These are phyloP conservation scores for Phenganax marumi DNA, from an alignment of 92 coral and sea anemone genomes.

Conservation along the genomic window DNA sequence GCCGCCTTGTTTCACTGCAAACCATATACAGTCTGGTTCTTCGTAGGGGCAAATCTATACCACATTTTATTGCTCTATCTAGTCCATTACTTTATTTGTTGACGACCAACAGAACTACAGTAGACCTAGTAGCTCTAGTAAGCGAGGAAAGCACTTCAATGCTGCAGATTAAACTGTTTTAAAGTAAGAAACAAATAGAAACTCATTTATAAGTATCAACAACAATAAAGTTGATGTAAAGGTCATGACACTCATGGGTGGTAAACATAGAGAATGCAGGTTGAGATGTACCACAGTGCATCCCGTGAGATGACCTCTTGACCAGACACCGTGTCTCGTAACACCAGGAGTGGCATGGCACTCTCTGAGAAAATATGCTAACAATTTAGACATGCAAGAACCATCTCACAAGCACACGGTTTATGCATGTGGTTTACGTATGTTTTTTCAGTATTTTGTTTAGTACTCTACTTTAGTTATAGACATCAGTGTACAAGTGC, in stretches of 20 bases:
- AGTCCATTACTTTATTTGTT: no score
- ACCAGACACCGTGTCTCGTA: conserved; percentile 47
- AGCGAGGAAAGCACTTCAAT: not conserved
- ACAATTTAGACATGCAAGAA: not conserved
- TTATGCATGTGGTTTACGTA: not conserved
- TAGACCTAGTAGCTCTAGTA: no score
- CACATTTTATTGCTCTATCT: no score
- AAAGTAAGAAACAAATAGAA: not conserved
- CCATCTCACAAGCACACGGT: not conserved
- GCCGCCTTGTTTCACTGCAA: no score
- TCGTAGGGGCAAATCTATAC: no score
- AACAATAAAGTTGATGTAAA: not conserved
- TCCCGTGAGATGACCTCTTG: conserved; percentile 15
- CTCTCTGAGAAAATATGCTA: conserved; percentile 6
- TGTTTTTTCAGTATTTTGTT: not conserved
- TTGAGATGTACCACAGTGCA: not conserved
- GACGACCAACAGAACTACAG: no score
- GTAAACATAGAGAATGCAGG: conserved; percentile 15
- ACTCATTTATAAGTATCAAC: not conserved
- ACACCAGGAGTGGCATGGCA: conserved; percentile 14
- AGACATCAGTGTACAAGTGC: no score
- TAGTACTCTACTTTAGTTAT: no score
- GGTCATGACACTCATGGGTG: conserved; percentile 4
- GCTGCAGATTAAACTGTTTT: not conserved
- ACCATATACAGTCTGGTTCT: no score